Conservation (phyloP, 2,113 vertebrate genomes). For the Larimichthys crocea region DNA sequence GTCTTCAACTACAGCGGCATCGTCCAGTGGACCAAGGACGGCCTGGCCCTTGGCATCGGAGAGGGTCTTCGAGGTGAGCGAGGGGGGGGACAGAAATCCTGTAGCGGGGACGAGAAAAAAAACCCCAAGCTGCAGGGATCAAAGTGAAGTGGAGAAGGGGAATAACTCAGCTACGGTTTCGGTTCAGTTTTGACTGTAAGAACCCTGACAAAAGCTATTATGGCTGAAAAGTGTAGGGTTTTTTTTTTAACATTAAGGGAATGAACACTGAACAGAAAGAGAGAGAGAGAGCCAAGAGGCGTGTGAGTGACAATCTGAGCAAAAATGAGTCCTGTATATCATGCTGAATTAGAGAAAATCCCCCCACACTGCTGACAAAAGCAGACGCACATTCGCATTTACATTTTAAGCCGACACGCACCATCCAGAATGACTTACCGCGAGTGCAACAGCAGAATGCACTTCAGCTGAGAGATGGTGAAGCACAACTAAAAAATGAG, state of each 20-base stretch:
- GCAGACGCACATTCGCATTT: constrained; percentile 64
- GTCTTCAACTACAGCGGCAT: constrained; percentile 97
- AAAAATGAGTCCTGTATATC: constrained; percentile 69
- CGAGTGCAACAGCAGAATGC: constrained; percentile 18
- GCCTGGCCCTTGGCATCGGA: constrained; percentile 92
- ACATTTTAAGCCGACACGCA: constrained; percentile 65
- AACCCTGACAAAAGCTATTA: constrained; percentile 68
- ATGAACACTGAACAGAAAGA: constrained; percentile 42
- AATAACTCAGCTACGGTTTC: constrained; percentile 52
- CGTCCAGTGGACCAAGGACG: constrained; percentile 98
- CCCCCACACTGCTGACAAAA: constrained; percentile 73
- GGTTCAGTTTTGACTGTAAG: constrained; percentile 58
- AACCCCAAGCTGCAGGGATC: constrained; percentile 38
- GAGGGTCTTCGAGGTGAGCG: constrained; percentile 92
- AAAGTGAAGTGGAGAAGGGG: constrained; percentile 54
- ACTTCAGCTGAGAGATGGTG: constrained; percentile 20
- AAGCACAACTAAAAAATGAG: constrained; percentile 11
- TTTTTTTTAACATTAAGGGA: constrained; percentile 59
- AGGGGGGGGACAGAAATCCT: neutral
- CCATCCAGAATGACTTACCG: constrained; percentile 45
- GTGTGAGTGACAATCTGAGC: constrained; percentile 68
- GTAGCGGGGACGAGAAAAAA: neutral
- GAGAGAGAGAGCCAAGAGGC: constrained; percentile 56
- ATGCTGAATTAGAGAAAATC: constrained; percentile 74
- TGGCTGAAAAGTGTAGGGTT: constrained; percentile 46